Evolutionary conservation across 2,888 invertebrate species (phyloP), one percentile per base, ranked within the genome.

Genomic region (Drosophila nr. perissopoda): DNA sequence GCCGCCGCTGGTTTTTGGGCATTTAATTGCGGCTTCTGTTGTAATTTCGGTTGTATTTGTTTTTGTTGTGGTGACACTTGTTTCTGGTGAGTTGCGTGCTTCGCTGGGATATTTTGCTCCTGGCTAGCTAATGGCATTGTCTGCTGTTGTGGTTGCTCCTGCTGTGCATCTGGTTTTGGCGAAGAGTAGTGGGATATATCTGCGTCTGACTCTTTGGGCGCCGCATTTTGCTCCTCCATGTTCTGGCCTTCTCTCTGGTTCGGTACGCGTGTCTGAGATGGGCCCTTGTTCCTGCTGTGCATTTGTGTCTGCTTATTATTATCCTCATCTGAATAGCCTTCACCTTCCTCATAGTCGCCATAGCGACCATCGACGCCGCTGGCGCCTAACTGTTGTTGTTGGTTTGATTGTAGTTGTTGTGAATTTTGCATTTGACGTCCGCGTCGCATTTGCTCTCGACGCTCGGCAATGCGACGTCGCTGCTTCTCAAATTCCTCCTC

Each of bases 401-500:
- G 61, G 36, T 57, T 67, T 27, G 29, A 42, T 7, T 10, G 53
- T 40, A 58, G 29, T 21, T 63, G 49, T 25, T 62, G 69, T n/a
- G 51, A 57, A 34, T 63, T 56, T 34, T 86, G 87, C 49, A 77
- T 68, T 33, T 91, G 70, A 72, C 91, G 92, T 5, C 92, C 96
- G 71, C 94, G 94, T 60, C 96, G 95, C 97, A 97, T 97, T 91
- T 96, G 96, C 90, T 96, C 96, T n/a, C 97, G 94, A 21, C 97
- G 94, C 83, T 97, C 96, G 62, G 97, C 93, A 42, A 97, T 93
- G 89, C 97, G 96, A 79, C 95, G 95, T 25, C 97, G 94, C 94
- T 97, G 98, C 42, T 96, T 95, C 90, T 97, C 97, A 95, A 98
- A 98, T 92, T 97, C 97, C 60, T 96, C 95, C 93, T 98, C 97